Conservation (phyloP, 2,797 vertebrate genomes). For the Malacoraja senta region DNA sequence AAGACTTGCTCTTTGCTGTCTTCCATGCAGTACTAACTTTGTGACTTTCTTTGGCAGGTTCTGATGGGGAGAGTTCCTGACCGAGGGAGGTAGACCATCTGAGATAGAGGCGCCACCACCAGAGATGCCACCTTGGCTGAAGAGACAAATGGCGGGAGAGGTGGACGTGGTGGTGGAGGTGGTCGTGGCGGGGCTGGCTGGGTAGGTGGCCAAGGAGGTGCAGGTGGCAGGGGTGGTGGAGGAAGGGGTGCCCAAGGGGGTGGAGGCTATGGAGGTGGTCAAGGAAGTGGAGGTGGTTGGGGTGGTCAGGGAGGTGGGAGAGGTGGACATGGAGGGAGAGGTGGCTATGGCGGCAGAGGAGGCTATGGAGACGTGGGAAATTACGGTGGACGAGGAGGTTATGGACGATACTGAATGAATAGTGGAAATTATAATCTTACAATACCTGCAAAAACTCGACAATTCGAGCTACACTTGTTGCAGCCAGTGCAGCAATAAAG, state of each 20-base stretch:
- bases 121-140: conserved; percentile 91
- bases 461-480: background rate
- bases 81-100: conserved; percentile 83
- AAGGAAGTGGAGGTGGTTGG: conserved; percentile 49
- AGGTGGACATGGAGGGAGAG: conserved; percentile 46
- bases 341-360: conserved; percentile 55
- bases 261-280: conserved; percentile 40
- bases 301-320: conserved; percentile 47
- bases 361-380: conserved; percentile 50
- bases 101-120: conserved; percentile 83
- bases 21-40: background rate
- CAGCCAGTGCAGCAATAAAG: background rate
- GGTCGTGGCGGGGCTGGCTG: conserved; percentile 53
- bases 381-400: conserved; percentile 47
- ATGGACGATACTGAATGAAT: conserved; percentile 53
- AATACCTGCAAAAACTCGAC: conserved; percentile 46
- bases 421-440: background rate
- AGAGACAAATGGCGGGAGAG: conserved; percentile 77
- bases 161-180: conserved; percentile 63
- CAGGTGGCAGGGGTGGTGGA: conserved; percentile 46
- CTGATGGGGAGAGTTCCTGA: conserved; percentile 92
- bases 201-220: conserved; percentile 47
- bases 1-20: background rate
- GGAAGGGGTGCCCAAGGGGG: conserved; percentile 43
- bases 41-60: conserved; percentile 57